Base-by-base conservation (phyloP, 2,113 vertebrate species). In the Danio rerio region DNA sequence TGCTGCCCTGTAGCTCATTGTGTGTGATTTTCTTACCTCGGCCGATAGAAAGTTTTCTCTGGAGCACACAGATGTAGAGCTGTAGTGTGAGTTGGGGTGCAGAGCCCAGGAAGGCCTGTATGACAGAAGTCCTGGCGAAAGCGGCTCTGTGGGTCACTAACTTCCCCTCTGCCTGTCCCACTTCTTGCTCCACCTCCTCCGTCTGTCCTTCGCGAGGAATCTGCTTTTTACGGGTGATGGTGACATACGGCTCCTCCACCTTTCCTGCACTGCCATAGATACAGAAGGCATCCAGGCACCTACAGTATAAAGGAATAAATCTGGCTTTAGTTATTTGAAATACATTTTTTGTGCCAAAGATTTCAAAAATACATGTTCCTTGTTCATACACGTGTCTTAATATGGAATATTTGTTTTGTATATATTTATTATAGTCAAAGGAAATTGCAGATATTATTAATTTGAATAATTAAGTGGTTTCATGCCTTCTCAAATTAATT, bases 31-130 rank as follows among this genome's bases (percentile, higher is more conserved):
- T 4, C 85, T 81, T 93, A 99, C 98, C 92, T 96, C 96, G 95
- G 73, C 94, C 94, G 2, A 94, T 83, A 0, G 95, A 96, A 86
- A 98, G 73, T 6, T 90, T 88, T 88, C 89, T 95, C 87, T 96
- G 95, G 85, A 97, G 90, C 84, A 97, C 81, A 11, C 94, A 96
- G 90, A 99, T 98, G 88, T 99, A 99, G 71, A 99, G 94, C 89
- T 99, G 98, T 81, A 99, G 94, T 0, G 97, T 99, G 88, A 99
- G 95, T 87, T 99, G 98, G 0, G 98, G 98, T 0, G 98, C 98
- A 0, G 98, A 99, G 83, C 98, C 98, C 1, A 99, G 94, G 92
- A 99, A 99, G 0, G 98, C 98, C 91, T 99, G 98, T 83, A 99
- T 97, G 89, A 99, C 98, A 0, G 98, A 98, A 1, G 96, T 96